A percentile compares a stretch with the other conserved stretches of the same genome.
Evolutionary conservation across 2,888 invertebrate species (phyloP).

Genomic region (Pseudococcus jackbeardsleyi): DNA sequence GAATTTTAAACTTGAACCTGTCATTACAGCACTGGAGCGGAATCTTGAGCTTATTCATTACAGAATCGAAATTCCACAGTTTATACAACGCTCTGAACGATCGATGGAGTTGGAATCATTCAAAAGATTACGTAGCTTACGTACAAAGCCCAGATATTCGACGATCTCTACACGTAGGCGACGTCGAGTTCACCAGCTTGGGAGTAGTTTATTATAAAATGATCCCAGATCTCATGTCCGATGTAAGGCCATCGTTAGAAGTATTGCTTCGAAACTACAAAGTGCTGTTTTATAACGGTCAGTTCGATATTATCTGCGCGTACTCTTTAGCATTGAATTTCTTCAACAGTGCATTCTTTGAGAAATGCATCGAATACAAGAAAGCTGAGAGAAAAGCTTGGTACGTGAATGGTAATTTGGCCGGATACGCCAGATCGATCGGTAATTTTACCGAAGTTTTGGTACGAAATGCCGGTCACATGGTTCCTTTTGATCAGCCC

Average conservation of each 20-base stretch:
- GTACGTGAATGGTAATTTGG: slow-evolving; percentile 76
- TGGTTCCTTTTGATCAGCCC: slow-evolving; percentile 85
- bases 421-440: slow-evolving; percentile 82
- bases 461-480: slow-evolving; percentile 85
- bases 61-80: slow-evolving; percentile 66
- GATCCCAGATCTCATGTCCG: slow-evolving; percentile 84
- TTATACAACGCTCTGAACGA: slow-evolving; percentile 66
- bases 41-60: slow-evolving; percentile 66
- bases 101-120: slow-evolving; percentile 60
- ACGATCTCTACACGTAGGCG: slow-evolving; percentile 86
- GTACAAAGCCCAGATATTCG: slow-evolving; percentile 66
- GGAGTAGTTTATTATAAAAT: slow-evolving; percentile 78
- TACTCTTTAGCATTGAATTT: slow-evolving; percentile 88
- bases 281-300: slow-evolving; percentile 89
- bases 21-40: slow-evolving; percentile 66
- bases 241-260: slow-evolving; percentile 80
- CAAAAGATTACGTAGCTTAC: slow-evolving; percentile 66
- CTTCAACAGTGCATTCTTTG: slow-evolving; percentile 79
- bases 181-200: slow-evolving; percentile 78
- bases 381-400: slow-evolving; percentile 78
- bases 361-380: slow-evolving; percentile 77
- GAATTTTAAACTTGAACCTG: not conserved
- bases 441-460: slow-evolving; percentile 81
- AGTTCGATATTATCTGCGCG: slow-evolving; percentile 91
- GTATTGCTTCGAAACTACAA: slow-evolving; percentile 71